These are phyloP conservation scores for Dasyprocta punctata DNA, from an alignment of 2,113 vertebrate genomes.

Conservation along the genomic window DNA sequence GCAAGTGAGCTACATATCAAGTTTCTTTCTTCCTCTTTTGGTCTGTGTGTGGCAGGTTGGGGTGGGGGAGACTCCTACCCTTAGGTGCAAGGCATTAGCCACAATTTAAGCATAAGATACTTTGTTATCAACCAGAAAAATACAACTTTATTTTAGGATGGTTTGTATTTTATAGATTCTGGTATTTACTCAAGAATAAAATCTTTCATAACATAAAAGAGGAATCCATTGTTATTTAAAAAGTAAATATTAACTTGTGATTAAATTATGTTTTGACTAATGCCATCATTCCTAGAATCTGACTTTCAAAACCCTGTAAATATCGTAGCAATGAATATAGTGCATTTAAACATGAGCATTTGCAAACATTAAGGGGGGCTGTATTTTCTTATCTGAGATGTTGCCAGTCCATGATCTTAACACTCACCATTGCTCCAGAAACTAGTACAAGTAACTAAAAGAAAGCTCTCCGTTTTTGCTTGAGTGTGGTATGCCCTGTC, in stretches of 20 bases:
- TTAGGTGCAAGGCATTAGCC: constrained; percentile 36
- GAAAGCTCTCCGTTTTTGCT: background rate
- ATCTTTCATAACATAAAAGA: constrained; percentile 32
- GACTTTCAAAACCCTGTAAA: background rate
- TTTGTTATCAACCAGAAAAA: constrained; percentile 37
- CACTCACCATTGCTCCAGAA: background rate
- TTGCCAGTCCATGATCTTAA: background rate
- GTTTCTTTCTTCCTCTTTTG: constrained; percentile 73
- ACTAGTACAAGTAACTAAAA: background rate
- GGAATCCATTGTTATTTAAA: constrained; percentile 1
- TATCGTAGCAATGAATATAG: background rate
- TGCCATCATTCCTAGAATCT: background rate
- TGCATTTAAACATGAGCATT: background rate
- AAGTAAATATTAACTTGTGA: constrained; percentile 60
- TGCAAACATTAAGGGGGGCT: background rate
- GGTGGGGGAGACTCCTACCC: background rate
- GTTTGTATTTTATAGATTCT: constrained; percentile 54
- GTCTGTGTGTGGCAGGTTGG: background rate
- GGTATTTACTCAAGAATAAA: constrained; percentile 55
- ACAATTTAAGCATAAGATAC: constrained; percentile 38
- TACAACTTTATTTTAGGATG: background rate
- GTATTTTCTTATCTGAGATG: background rate
- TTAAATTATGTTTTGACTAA: background rate
- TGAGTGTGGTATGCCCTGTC: background rate
- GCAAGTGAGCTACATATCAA: constrained; percentile 70